Conservation (phyloP, 2,113 vertebrate species). For the Colossoma macropomum region DNA sequence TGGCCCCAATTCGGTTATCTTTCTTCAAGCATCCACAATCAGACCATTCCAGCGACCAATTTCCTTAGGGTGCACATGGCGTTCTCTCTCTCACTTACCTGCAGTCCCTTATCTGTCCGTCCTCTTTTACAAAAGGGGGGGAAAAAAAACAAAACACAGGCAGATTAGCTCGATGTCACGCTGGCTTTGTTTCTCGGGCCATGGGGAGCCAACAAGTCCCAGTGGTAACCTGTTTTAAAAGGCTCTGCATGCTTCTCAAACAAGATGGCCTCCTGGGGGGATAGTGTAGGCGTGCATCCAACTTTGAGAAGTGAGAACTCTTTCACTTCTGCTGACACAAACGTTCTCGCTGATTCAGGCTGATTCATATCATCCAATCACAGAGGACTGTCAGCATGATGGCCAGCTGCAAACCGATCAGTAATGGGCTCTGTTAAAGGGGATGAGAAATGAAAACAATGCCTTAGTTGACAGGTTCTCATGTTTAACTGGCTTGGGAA, state of each 20-base stretch:
- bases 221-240: slow-evolving; percentile 63
- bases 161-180: slow-evolving; percentile 68
- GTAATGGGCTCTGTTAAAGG: slow-evolving; percentile 39
- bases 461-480: slow-evolving; percentile 36
- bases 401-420: slow-evolving; percentile 43
- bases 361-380: slow-evolving; percentile 63
- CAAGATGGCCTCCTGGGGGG: not conserved
- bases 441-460: slow-evolving; percentile 36
- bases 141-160: slow-evolving; percentile 65
- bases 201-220: slow-evolving; percentile 61
- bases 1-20: slow-evolving; percentile 54
- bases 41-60: slow-evolving; percentile 41
- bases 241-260: slow-evolving; percentile 51
- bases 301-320: slow-evolving; percentile 60
- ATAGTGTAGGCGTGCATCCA: slow-evolving; percentile 62
- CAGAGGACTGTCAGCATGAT: slow-evolving; percentile 40
- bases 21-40: slow-evolving; percentile 43
- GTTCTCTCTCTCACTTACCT: slow-evolving; percentile 56
- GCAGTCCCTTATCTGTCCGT: slow-evolving; percentile 60
- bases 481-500: slow-evolving; percentile 42
- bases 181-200: slow-evolving; percentile 70
- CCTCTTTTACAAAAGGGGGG: slow-evolving; percentile 39
- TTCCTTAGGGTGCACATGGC: not conserved
- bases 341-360: slow-evolving; percentile 53
- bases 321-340: slow-evolving; percentile 54